phyloP scores from a whole-genome alignment of 2,888 invertebrate species.

The Cephus nigrinus region DNA sequence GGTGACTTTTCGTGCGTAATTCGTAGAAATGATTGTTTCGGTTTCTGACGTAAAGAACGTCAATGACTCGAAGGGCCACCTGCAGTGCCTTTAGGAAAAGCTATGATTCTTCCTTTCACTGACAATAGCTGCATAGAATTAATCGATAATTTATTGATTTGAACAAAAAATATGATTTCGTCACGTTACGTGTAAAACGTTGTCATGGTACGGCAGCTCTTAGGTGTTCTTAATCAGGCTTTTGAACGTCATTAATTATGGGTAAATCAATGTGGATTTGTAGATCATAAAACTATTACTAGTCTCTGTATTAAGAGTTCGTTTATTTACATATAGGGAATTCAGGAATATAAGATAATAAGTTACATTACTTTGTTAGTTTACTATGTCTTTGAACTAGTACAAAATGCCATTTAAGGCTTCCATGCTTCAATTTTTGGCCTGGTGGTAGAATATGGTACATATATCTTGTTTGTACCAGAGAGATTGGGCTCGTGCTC shows the following conservation, averaged over 20 bases:
- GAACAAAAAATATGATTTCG: background rate
- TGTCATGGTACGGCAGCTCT: background rate
- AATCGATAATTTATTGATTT: background rate
- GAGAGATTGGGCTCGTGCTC: constrained; percentile 87
- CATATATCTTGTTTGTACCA: constrained; percentile 81
- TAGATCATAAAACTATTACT: background rate
- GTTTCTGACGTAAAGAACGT: background rate
- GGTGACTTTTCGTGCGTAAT: constrained; percentile 20
- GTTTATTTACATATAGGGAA: background rate
- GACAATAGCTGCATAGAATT: background rate
- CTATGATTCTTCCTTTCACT: background rate
- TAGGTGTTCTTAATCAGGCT: background rate
- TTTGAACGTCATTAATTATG: background rate
- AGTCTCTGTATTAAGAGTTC: background rate
- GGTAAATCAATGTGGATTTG: background rate
- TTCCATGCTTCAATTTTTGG: constrained; percentile 92
- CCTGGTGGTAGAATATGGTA: constrained; percentile 90
- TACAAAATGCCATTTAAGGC: constrained; percentile 56
- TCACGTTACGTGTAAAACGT: background rate
- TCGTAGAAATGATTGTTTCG: constrained; percentile 2
- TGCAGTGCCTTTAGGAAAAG: background rate
- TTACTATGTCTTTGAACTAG: background rate
- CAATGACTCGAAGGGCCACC: background rate
- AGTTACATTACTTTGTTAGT: background rate
- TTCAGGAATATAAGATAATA: background rate